A percentile compares a stretch with the other conserved stretches of the same genome.
Evolutionary conservation across 1,140 invertebrate species (phyloP).

Genomic region (Microplitis demolitor): DNA sequence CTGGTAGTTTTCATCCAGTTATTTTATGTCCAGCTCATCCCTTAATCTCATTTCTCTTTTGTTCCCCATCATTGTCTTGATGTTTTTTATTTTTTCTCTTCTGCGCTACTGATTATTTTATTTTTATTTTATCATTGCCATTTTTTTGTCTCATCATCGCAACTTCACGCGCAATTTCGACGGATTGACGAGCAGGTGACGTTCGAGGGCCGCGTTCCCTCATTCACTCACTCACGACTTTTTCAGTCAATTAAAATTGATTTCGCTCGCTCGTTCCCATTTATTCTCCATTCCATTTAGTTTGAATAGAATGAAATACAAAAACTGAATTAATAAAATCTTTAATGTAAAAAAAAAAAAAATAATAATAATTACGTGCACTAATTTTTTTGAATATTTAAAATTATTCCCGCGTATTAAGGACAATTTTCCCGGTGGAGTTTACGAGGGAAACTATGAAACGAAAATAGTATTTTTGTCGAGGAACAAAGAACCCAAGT

Average conservation of each 20-base stretch:
- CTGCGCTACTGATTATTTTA: background rate
- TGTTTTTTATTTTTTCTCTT: background rate
- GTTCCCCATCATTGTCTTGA: background rate
- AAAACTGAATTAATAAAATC: background rate
- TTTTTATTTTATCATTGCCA: background rate
- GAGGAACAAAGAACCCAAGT: background rate
- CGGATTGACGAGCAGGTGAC: constrained; percentile 10
- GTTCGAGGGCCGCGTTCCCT: background rate
- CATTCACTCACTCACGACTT: background rate
- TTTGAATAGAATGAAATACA: background rate
- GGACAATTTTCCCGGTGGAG: too few species aligned
- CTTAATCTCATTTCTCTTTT: background rate
- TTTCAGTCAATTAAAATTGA: constrained; percentile 30
- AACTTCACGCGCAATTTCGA: constrained; percentile 20
- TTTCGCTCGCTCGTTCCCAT: constrained; percentile 6
- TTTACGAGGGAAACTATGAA: too few species aligned
- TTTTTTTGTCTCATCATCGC: background rate
- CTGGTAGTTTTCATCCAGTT: too few species aligned
- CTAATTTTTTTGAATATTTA: too few species aligned
- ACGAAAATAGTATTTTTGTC: too few species aligned
- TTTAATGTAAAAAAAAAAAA: too few species aligned
- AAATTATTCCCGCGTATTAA: too few species aligned
- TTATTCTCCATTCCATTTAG: background rate
- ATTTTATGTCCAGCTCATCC: too few species aligned
- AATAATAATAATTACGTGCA: too few species aligned